Evolutionary conservation across 2,888 invertebrate genomes (phyloP), one percentile per base, ranked within the genome.

Genomic region (Stenotaenia linearis): DNA sequence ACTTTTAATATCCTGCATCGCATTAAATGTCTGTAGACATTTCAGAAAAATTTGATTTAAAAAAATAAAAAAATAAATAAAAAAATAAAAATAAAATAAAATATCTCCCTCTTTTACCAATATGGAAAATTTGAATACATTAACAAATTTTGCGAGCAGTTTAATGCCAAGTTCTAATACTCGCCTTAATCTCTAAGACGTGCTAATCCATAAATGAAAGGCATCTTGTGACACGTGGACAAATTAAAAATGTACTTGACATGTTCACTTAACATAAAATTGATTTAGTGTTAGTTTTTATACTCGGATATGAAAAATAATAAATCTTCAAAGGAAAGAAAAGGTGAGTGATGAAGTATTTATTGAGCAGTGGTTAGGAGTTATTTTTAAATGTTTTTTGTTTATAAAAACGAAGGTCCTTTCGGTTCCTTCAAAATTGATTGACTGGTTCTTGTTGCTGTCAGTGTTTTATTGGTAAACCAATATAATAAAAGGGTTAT

Each of bases 401-500:
- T 56, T 18, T 56, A 18, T 2, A 23, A 56, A 56, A 56, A 23
- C 15, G 18, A 10, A 61, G 2, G 5, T 61, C 25, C 25, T 69
- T 12, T 28, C 15, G 50, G 7, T 18, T 69, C 23, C 3, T 28
- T 6, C 10, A 25, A 25, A 25, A 25, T 69, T 69, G 69, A 69
- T 23, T 69, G 28, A 69, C 69, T 69, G 69, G 69, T 69, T 69
- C 69, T 69, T 69, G 28, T 69, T 69, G 69, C 69, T 69, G 69
- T 69, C 69, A 69, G 69, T 23, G 10, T 12, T 69, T 28, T 69
- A 69, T 69, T 69, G 28, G n/a, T 69, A 28, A 69, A 69, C 28
- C 69, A 69, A 69, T 69, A 69, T 69, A 25, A 69, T 69, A 69
- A 69, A 50, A 69, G 69, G 69, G 69, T 69, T 69, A 69, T 69